A percentile compares a stretch with the other conserved stretches of the same genome.
Conservation (phyloP, 2,888 invertebrate genomes). For the Coenonympha glycerion region DNA sequence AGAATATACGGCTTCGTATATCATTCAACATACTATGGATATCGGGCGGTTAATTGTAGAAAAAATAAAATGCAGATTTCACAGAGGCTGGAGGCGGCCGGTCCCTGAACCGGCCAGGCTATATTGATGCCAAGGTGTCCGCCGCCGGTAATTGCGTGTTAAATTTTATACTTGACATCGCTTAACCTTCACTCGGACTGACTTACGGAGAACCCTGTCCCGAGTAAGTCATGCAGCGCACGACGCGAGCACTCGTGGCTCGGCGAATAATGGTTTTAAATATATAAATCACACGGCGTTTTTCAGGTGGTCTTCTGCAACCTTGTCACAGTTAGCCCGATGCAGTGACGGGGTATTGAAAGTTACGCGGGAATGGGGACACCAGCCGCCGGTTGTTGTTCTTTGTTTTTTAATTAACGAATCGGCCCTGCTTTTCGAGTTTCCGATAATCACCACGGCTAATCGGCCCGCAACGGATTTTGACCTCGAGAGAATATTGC, state of each 20-base stretch:
- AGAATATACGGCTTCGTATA: slow-evolving; percentile 13
- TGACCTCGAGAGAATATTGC: slow-evolving; percentile 11
- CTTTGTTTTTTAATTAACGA: slow-evolving; percentile 58
- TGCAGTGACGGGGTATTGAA: slow-evolving; percentile 55
- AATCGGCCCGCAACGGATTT: slow-evolving; percentile 19
- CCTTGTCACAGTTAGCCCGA: slow-evolving; percentile 70
- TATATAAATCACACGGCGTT: slow-evolving; percentile 43
- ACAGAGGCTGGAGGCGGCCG: slow-evolving; percentile 8
- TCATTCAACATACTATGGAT: slow-evolving; percentile 8
- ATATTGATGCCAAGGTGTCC: slow-evolving; percentile 69
- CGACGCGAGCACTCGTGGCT: slow-evolving; percentile 38
- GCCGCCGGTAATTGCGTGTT: slow-evolving; percentile 69
- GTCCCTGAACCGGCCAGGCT: slow-evolving; percentile 34
- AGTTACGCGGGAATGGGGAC: slow-evolving; percentile 61
- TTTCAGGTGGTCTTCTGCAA: slow-evolving; percentile 62
- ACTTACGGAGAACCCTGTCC: slow-evolving; percentile 40
- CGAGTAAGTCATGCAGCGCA: slow-evolving; percentile 30
- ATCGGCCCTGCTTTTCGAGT: slow-evolving; percentile 32
- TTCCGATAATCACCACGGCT: slow-evolving; percentile 25
- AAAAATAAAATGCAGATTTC: slow-evolving; percentile 10
- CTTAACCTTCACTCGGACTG: slow-evolving; percentile 57
- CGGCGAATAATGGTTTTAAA: slow-evolving; percentile 13
- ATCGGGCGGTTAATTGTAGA: background rate
- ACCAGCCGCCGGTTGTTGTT: slow-evolving; percentile 41
- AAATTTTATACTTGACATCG: slow-evolving; percentile 71